Percentiles rank a stretch among this genome's conserved stretches.
Conservation (phyloP, 1,140 invertebrate species). For the Araneus ventricosus region DNA sequence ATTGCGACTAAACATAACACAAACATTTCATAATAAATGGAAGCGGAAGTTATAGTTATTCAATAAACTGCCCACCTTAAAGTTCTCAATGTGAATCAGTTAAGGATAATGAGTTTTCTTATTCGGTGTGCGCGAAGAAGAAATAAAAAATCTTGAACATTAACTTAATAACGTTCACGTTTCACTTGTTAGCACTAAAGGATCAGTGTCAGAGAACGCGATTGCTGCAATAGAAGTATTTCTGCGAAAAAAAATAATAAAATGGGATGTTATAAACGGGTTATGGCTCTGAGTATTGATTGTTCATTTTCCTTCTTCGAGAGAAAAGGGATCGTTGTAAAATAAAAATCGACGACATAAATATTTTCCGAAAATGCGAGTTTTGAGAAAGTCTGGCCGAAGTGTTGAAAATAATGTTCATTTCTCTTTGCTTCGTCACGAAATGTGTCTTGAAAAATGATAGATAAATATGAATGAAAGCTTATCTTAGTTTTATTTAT, state of each 20-base stretch:
- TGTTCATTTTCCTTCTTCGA: neutral
- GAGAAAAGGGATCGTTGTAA: neutral
- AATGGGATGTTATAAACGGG: slow-evolving; percentile 10
- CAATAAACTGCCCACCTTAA: slow-evolving; percentile 26
- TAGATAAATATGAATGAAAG: too few species aligned
- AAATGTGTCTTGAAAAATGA: too few species aligned
- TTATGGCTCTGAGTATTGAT: slow-evolving; percentile 2
- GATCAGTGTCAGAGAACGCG: neutral
- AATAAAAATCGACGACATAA: neutral
- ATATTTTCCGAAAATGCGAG: too few species aligned
- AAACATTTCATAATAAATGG: slow-evolving; percentile 13
- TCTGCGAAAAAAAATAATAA: neutral
- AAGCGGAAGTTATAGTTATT: slow-evolving; percentile 25
- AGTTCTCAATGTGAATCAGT: slow-evolving; percentile 12
- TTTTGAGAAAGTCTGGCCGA: too few species aligned
- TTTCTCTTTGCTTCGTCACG: too few species aligned
- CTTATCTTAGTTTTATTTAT: too few species aligned
- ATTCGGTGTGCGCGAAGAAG: neutral
- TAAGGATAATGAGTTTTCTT: slow-evolving; percentile 57
- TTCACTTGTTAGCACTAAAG: slow-evolving; percentile 9
- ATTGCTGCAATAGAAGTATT: neutral
- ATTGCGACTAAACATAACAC: neutral
- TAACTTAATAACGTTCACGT: slow-evolving; percentile 16
- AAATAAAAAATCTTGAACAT: neutral
- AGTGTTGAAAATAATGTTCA: too few species aligned